These are phyloP conservation scores for Cephus cinctus DNA, from an alignment of 1,140 invertebrate genomes.

Conservation along the genomic window DNA sequence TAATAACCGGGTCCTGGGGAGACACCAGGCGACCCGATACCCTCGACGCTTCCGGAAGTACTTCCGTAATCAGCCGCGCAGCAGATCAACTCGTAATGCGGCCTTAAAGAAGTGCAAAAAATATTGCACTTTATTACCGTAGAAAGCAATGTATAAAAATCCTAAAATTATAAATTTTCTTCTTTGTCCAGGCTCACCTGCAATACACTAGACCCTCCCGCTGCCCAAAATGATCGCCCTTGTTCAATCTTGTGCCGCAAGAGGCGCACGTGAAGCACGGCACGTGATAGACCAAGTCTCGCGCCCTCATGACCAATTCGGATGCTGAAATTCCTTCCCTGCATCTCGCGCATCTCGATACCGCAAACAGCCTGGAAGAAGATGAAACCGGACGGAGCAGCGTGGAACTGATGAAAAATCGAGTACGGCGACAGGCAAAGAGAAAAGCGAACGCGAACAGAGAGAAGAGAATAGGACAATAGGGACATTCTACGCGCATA, in stretches of 20 bases:
- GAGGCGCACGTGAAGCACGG: conserved; percentile 88
- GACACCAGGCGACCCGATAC: conserved; percentile 60
- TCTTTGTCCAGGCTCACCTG: conserved; percentile 51
- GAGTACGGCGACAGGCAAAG: no score
- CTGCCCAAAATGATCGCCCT: conserved; percentile 90
- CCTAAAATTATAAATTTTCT: neutral
- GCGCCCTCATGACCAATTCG: conserved; percentile 89
- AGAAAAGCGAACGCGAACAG: no score
- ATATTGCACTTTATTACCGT: conserved; percentile 6
- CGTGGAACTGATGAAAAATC: no score
- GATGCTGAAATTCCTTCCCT: conserved; percentile 81
- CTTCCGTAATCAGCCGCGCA: conserved; percentile 60
- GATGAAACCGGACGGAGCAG: conserved; percentile 4
- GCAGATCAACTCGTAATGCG: conserved; percentile 67
- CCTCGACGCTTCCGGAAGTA: conserved; percentile 59
- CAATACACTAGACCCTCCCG: conserved; percentile 76
- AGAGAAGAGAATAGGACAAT: no score
- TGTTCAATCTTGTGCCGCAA: conserved; percentile 74
- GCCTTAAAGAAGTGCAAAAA: conserved; percentile 41
- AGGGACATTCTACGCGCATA: no score
- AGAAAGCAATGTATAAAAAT: neutral
- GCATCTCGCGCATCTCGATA: conserved; percentile 82
- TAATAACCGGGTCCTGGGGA: conserved; percentile 61
- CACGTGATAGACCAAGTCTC: conserved; percentile 86
- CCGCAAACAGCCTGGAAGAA: conserved; percentile 70